Evolutionary conservation across 2,113 vertebrate species (phyloP).

Genomic region (Cavia aperea): DNA sequence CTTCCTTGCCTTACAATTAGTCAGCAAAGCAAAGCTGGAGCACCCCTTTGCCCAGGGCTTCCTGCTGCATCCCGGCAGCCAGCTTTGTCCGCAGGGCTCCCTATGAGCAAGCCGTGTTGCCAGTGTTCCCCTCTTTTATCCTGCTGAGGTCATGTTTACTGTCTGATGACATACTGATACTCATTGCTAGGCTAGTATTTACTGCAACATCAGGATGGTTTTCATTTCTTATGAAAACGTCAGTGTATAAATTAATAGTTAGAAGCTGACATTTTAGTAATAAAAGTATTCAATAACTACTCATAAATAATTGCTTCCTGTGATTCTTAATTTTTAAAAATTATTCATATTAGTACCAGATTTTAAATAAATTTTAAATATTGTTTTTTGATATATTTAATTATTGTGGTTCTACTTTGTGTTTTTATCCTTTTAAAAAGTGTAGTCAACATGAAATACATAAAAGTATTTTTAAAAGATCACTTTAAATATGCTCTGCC

Average conservation of each 20-base stretch:
- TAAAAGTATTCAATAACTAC: not conserved
- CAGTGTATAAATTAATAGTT: not conserved
- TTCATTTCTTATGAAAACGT: conserved; percentile 15
- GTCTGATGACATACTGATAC: not conserved
- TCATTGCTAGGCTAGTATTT: not conserved
- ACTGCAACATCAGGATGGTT: not conserved
- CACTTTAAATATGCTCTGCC: conserved; percentile 26
- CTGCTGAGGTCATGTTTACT: not conserved
- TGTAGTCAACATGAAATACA: not conserved
- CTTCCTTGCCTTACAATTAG: conserved; percentile 8
- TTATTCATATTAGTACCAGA: not conserved
- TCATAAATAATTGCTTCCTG: not conserved
- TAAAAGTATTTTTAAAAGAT: not conserved
- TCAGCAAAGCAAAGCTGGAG: not conserved
- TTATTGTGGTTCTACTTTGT: not conserved
- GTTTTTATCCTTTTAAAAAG: conserved; percentile 13
- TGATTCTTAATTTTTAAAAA: conserved; percentile 17
- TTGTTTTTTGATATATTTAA: not conserved
- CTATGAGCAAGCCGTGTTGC: not conserved
- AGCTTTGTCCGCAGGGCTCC: not conserved
- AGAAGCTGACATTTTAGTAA: conserved; percentile 22
- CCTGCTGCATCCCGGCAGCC: not conserved
- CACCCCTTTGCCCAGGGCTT: not conserved
- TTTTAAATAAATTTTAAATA: conserved; percentile 24
- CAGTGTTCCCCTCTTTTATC: not conserved